Evolutionary conservation across 2,113 vertebrate genomes (phyloP), one percentile per base, ranked within the genome.

Genomic region (Pygoscelis adeliae): DNA sequence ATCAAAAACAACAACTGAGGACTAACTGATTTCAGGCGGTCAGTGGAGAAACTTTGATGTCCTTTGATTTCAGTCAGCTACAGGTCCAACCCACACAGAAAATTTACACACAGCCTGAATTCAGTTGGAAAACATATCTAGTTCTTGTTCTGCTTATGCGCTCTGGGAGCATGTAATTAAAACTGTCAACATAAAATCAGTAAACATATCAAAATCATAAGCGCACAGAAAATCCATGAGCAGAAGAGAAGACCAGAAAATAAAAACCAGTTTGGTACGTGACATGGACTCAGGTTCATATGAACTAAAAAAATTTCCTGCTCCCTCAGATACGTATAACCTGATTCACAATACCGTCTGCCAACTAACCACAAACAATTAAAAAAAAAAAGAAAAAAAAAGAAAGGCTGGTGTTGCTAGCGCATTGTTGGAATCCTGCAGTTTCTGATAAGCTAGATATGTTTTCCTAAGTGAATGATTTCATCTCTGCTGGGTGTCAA

Each of bases 401-500:
- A 21, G 3, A 77, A 40, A 69, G n/a, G 47, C 38, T 65, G 26
- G 34, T 53, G 15, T 73, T 84, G 63, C 42, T 88, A 62, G 29
- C 9, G 2, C 42, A 62, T 22, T 85, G 77, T 38, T 92, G 53
- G 83, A 85, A 90, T 73, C 2, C 2, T 80, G 21, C 47, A 95
- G 71, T 78, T 97, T 96, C 95, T 95, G 84, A 97, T 90, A 96
- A 92, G 74, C 87, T 62, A 42, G 59, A 62, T 70, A 47, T 63
- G 91, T 94, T 97, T 91, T 87, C 40, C 38, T 73, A 93, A 86
- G 90, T 56, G 62, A 86, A 46, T 83, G 94, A 97, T 95, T 96
- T 97, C 78, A 96, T 97, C 93, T 96, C 89, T 88, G 56, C 72
- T 94, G 94, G 87, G 91, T 95, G 94, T 96, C 89, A 96, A 95